Conservation (phyloP, 2,888 invertebrate species). For the Alentia gelatinosa region DNA sequence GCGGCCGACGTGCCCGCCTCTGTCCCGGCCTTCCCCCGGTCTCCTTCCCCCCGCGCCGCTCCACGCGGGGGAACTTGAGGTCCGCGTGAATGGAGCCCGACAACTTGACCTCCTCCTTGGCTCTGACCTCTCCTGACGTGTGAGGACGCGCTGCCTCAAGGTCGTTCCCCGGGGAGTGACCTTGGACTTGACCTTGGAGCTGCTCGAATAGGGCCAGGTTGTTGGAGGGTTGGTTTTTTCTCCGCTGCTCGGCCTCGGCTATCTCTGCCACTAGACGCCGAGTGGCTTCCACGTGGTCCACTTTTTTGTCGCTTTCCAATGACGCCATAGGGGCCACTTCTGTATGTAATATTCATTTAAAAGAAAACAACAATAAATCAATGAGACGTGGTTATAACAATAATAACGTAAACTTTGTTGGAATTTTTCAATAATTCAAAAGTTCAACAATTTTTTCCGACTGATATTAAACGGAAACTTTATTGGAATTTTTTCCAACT, state of each 20-base stretch:
- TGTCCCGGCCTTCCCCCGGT: neutral
- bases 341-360: no score
- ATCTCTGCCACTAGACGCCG: neutral
- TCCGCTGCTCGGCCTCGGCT: neutral
- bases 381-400: no score
- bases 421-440: no score
- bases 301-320: neutral
- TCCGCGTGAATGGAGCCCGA: neutral
- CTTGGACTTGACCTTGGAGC: neutral
- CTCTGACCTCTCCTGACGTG: neutral
- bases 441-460: no score
- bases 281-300: neutral
- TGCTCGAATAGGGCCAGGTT: constrained; percentile 14
- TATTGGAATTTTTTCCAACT: no score
- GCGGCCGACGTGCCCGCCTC: neutral
- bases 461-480: no score
- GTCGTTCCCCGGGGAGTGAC: neutral
- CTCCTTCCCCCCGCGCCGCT: neutral
- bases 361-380: no score
- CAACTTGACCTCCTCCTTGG: neutral
- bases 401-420: no score
- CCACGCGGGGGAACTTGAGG: neutral
- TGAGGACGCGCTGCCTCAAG: neutral
- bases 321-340: neutral
- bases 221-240: neutral